Evolutionary conservation across 2,113 vertebrate genomes (phyloP).

Genomic region (Oenanthe melanoleuca): DNA sequence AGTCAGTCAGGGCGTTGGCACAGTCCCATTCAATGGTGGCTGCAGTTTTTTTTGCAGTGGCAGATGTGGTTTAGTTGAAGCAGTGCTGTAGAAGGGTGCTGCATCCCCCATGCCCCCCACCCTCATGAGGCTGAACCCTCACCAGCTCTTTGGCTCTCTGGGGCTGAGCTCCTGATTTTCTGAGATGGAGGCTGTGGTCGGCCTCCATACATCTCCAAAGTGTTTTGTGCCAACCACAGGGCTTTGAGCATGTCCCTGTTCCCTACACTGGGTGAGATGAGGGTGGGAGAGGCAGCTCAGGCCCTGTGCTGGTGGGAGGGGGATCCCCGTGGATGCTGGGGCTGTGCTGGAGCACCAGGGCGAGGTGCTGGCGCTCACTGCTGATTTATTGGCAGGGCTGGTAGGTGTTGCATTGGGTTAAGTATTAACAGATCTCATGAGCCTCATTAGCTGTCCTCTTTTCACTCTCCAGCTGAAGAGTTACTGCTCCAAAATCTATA

Average conservation of each 20-base stretch:
- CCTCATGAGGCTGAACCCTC: background rate
- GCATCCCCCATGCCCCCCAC: background rate
- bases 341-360: background rate
- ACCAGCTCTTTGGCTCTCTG: background rate
- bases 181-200: accelerated
- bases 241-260: accelerated
- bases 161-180: background rate
- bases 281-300: background rate
- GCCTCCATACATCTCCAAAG: background rate
- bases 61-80: no score
- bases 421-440: constrained; percentile 70
- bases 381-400: constrained; percentile 50
- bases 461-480: constrained; percentile 46
- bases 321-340: background rate
- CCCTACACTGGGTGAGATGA: background rate
- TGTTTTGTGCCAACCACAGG: accelerated
- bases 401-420: constrained; percentile 63
- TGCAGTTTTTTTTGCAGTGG: no score
- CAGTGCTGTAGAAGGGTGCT: background rate
- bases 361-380: background rate
- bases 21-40: no score
- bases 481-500: constrained; percentile 67
- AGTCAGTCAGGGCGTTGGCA: no score
- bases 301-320: accelerated
- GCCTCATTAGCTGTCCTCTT: constrained; percentile 66